These are phyloP conservation scores for Paraescarpia echinospica DNA, from an alignment of 1,140 invertebrate genomes.

Conservation along the genomic window DNA sequence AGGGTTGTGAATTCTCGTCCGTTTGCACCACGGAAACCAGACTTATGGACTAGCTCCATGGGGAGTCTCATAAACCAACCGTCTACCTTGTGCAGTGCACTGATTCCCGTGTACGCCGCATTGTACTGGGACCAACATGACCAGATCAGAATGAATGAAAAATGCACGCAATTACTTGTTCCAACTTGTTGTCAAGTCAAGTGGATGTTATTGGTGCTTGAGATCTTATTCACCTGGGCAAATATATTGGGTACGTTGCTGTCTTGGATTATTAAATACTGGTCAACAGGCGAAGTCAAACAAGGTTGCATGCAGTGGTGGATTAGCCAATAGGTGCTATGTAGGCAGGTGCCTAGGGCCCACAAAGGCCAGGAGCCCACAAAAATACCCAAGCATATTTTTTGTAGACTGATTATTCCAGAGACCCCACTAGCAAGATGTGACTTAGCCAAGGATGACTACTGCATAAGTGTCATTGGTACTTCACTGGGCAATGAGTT, in stretches of 20 bases:
- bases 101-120: not conserved
- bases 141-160: not conserved
- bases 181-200: not conserved
- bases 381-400: no score
- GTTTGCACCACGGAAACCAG: no score
- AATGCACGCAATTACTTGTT: not conserved
- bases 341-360: no score
- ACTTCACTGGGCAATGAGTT: no score
- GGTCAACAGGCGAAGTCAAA: not conserved
- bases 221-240: not conserved
- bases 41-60: no score
- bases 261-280: not conserved
- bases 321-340: no score
- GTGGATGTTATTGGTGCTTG: not conserved
- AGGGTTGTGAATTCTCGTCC: no score
- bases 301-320: not conserved
- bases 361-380: no score
- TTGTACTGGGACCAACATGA: not conserved
- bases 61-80: not conserved
- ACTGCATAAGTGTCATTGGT: no score
- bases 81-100: not conserved
- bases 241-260: not conserved
- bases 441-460: no score
- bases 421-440: no score
- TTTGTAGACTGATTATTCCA: no score